Evolutionary conservation across 2,888 invertebrate species (phyloP), one percentile per base, ranked within the genome.

Genomic region (Aporophyla lueneburgensis): DNA sequence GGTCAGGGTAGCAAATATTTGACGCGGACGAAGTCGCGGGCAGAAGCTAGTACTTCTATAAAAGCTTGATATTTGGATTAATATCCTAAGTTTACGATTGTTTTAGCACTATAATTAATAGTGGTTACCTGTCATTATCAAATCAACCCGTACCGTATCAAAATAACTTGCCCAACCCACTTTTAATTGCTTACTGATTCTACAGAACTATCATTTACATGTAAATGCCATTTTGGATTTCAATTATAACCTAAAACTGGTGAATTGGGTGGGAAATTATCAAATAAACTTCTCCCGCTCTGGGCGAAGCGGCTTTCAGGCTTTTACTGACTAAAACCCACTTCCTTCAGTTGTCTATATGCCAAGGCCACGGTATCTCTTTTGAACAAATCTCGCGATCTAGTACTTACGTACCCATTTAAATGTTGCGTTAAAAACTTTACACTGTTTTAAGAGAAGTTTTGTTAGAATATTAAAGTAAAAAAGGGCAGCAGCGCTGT

Each of bases 21-120:
- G n/a, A n/a, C n/a, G n/a, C n/a, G n/a, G n/a, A n/a, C n/a, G n/a
- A n/a, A n/a, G n/a, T n/a, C n/a, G n/a, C n/a, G n/a, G n/a, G n/a
- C n/a, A n/a, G n/a, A n/a, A n/a, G n/a, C n/a, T n/a, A 46, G 16
- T n/a, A 14, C 21, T 61, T 49, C 6, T 53, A 24, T 69, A 12
- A 43, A 14, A 14, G 21, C 0, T 68, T 56, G 72, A n/a, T 43
- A 51, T 24, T 27, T 33, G 10, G 16, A 76, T 65, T n/a, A 9
- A 24, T 10, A 56, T 24, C 9, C 19, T 69, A 21, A 58, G 33
- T 70, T 46, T 59, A 59, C 14, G 43, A 27, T 46, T 19, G 16
- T 51, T 72, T 77, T 40, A 80, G 16, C 56, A 21, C 12, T 71
- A 6, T 14, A 6, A 33, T 27, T 40, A 19, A n/a, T 16, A 51